A percentile compares a stretch with the other conserved stretches of the same genome.
phyloP scores from a whole-genome alignment of 2,113 vertebrate species.

The Cromileptes altivelis region DNA sequence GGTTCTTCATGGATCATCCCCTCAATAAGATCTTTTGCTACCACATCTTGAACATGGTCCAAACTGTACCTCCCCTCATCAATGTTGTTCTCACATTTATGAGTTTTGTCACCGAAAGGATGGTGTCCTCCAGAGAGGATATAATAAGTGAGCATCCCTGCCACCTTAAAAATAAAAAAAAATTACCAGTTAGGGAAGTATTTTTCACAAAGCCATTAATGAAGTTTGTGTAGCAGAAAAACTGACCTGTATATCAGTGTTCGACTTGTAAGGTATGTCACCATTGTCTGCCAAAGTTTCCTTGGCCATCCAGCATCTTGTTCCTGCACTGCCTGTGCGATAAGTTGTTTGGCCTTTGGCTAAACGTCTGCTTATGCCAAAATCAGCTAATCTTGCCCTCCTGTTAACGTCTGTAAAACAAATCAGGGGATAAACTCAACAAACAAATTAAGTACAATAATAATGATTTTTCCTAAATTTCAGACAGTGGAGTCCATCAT shows the following conservation, averaged over 20 bases:
- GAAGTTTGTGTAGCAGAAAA: background rate
- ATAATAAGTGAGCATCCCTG: slow-evolving; percentile 81
- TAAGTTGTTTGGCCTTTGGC: slow-evolving; percentile 55
- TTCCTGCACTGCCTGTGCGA: slow-evolving; percentile 68
- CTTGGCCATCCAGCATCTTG: slow-evolving; percentile 76
- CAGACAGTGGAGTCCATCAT: background rate
- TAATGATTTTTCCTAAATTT: no score
- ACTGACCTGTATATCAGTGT: slow-evolving; percentile 78
- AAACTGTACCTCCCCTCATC: slow-evolving; percentile 51
- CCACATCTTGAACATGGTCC: slow-evolving; percentile 68
- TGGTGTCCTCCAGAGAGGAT: slow-evolving; percentile 78
- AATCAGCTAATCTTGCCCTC: slow-evolving; percentile 74
- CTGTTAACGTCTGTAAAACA: slow-evolving; percentile 54
- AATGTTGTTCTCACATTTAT: slow-evolving; percentile 66
- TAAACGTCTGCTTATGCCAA: slow-evolving; percentile 76
- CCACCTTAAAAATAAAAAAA: slow-evolving; percentile 69
- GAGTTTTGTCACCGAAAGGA: slow-evolving; percentile 70
- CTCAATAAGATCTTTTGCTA: slow-evolving; percentile 75
- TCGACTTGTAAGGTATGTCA: slow-evolving; percentile 65
- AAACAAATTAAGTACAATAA: no score
- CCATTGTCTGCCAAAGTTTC: slow-evolving; percentile 52
- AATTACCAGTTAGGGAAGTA: fast-evolving
- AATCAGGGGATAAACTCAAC: no score
- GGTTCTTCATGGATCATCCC: slow-evolving; percentile 73
- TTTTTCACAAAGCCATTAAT: slow-evolving; percentile 9